Evolutionary conservation across 2,113 vertebrate species (phyloP).

Genomic region (Apistogramma diplotaenia): DNA sequence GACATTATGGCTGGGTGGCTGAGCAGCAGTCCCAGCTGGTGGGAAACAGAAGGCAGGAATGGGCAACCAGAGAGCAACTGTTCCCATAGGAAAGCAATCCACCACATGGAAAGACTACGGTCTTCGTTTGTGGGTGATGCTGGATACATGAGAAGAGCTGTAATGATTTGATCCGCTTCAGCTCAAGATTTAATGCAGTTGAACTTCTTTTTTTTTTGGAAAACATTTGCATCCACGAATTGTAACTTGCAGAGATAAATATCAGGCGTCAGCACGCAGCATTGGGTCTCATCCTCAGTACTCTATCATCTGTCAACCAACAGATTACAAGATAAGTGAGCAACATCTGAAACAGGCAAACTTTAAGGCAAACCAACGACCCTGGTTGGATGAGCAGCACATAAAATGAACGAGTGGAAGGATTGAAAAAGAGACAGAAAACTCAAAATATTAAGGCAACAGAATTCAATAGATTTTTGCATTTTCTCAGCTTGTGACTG

Average conservation of each 20-base stretch:
- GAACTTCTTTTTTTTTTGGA: neutral
- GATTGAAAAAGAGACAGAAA: neutral
- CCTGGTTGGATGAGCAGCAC: neutral
- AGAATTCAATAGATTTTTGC: neutral
- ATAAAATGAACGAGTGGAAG: neutral
- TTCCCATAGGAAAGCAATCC: constrained; percentile 74
- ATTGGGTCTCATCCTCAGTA: neutral
- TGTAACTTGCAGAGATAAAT: neutral
- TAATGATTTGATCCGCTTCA: neutral
- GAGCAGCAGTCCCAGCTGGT: constrained; percentile 68
- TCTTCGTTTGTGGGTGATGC: neutral
- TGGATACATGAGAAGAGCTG: neutral
- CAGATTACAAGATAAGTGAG: neutral
- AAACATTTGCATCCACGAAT: neutral
- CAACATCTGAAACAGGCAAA: neutral
- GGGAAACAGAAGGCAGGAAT: constrained; percentile 46
- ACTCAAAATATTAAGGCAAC: neutral
- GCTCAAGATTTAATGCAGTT: neutral
- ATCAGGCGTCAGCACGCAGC: neutral
- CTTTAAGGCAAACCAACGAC: neutral
- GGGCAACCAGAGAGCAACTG: constrained; percentile 27
- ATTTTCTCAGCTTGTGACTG: neutral
- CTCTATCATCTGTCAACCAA: neutral
- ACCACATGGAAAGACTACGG: constrained; percentile 38
- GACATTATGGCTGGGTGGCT: constrained; percentile 73